These are phyloP conservation scores for Pheosia tremula DNA, from an alignment of 2,888 invertebrate species.

Conservation along the genomic window DNA sequence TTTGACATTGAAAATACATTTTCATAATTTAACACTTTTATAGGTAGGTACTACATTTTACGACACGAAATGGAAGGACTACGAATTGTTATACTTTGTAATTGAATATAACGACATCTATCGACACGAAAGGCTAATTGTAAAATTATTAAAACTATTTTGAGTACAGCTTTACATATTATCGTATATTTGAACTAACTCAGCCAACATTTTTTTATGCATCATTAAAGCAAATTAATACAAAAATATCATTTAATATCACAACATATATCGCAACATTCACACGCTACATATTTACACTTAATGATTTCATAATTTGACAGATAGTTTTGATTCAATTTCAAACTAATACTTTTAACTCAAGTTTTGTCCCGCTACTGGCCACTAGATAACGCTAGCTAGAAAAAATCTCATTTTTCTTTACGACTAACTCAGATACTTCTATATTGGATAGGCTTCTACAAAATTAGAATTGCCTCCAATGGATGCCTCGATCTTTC, in stretches of 20 bases:
- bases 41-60: conserved; percentile 12
- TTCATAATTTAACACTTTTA: conserved; percentile 23
- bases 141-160: neutral
- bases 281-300: conserved; percentile 69
- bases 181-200: conserved; percentile 24
- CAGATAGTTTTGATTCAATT: conserved; percentile 56
- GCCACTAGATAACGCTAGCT: conserved; percentile 42
- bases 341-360: conserved; percentile 19
- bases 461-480: neutral
- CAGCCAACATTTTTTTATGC: conserved; percentile 1
- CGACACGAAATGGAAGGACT: conserved; percentile 45
- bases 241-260: conserved; percentile 11
- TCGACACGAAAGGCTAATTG: neutral
- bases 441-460: neutral
- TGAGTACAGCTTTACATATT: conserved; percentile 24
- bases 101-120: neutral
- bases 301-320: conserved; percentile 69
- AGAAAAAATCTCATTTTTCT: neutral
- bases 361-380: conserved; percentile 30
- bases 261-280: conserved; percentile 19
- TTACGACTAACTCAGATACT: too few species aligned
- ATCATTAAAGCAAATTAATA: neutral
- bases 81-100: neutral
- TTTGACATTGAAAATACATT: conserved; percentile 79
- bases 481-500: too few species aligned